These are phyloP conservation scores for Antennarius striatus DNA, from an alignment of 2,113 vertebrate species.

Conservation along the genomic window DNA sequence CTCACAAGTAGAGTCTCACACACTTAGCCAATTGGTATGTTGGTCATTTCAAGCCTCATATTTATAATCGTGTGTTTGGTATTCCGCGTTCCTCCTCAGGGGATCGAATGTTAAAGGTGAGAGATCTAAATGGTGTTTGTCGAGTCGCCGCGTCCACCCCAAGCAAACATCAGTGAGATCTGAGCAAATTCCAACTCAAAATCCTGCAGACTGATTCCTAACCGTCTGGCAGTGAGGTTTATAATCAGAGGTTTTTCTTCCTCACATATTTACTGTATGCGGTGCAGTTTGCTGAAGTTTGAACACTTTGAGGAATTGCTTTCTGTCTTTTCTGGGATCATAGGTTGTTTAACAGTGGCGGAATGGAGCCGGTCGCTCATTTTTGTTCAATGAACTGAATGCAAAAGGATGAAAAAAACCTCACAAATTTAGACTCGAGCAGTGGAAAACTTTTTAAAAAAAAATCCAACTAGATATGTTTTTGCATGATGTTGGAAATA, in stretches of 20 bases:
- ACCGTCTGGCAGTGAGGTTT: conserved; percentile 26
- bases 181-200: conserved; percentile 62
- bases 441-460: too few species aligned
- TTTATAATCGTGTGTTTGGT: conserved; percentile 46
- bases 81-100: too few species aligned
- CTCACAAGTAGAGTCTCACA: conserved; percentile 72
- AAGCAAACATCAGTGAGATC: too few species aligned
- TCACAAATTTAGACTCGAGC: not conserved
- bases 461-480: not conserved
- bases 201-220: conserved; percentile 17
- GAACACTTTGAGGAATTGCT: not conserved
- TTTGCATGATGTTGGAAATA: not conserved
- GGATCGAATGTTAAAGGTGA: conserved; percentile 32
- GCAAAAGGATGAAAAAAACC: not conserved
- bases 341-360: conserved; percentile 4
- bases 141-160: too few species aligned
- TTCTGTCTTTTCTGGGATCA: not conserved
- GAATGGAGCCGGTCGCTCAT: not conserved
- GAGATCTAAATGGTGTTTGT: not conserved
- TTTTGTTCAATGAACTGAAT: too few species aligned
- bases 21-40: conserved; percentile 67
- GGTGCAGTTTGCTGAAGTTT: conserved; percentile 28
- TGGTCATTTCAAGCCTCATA: conserved; percentile 72
- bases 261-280: conserved; percentile 41
- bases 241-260: conserved; percentile 26